Base-by-base conservation (phyloP, 2,888 invertebrate genomes). In the Troides aeacus region DNA sequence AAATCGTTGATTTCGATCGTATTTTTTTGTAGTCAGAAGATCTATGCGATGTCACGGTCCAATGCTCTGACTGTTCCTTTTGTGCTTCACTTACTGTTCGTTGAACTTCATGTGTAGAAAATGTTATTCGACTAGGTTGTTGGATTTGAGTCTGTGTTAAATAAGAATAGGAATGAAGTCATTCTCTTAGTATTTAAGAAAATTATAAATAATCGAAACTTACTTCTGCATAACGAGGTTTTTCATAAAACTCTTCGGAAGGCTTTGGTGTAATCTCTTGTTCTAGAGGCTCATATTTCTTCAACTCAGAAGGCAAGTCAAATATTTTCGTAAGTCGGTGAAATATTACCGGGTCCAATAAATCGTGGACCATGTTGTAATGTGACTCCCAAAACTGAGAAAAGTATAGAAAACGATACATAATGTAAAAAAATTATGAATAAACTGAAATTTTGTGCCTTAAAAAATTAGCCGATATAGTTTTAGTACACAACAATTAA, bases 321-420 rank as follows among this genome's bases (percentile, higher is more conserved):
- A 89, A 92, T 56, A 92, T 88, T 73, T 90, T 90, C 8, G 81
- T 81, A 18, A 92, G 79, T 50, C 90, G 77, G 62, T 81, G 78
- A 72, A 85, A 92, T 63, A 89, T 84, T 0, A 79, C 74, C 0
- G 87, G 85, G 0, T 89, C 89, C 39, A 92, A 87, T 62, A 91
- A 73, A 7, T 81, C 77, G 0, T 83, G 82, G 0, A 92, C 89
- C 59, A 78, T 81, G 5, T 82, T 79, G 53, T 79, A 77, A 68
- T 91, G 84, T 0, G 89, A 78, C 53, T 90, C 87, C 92, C 92
- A 92, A 71, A 92, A 92, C 92, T 92, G 74, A 56, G 74, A 72
- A 56, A 58, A 1, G 23, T 58, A 36, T 56, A 53, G n/a, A 53
- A 53, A 53, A 50, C 10, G 15, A 46, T 12, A 42, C 4, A 46